Conservation (phyloP, 2,113 vertebrate species). For the Oriolus oriolus region DNA sequence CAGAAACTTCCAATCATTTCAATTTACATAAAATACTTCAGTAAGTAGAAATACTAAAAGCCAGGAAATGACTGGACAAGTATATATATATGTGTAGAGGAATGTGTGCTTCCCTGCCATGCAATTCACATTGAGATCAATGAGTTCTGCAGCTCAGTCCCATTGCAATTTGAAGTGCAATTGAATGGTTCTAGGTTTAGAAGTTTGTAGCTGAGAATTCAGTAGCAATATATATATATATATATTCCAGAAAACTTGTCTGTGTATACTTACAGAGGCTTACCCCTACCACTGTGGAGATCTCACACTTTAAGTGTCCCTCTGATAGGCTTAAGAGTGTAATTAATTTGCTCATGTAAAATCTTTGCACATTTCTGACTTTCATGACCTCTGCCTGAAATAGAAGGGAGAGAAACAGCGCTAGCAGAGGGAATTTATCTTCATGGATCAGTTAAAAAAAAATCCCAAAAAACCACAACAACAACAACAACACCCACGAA, state of each 20-base stretch:
- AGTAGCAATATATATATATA: neutral
- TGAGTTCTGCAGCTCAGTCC: neutral
- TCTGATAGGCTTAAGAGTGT: neutral
- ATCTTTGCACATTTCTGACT: neutral
- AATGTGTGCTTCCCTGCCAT: neutral
- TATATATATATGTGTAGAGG: neutral
- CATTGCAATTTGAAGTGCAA: neutral
- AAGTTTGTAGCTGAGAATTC: neutral
- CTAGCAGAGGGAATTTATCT: neutral
- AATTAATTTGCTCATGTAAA: neutral
- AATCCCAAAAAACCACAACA: accelerated
- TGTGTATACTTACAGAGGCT: neutral
- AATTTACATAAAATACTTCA: neutral
- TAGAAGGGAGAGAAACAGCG: neutral
- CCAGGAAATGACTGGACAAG: neutral
- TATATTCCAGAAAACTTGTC: neutral
- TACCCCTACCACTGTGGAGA: neutral
- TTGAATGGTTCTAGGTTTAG: neutral
- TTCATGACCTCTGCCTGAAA: neutral
- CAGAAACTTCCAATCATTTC: neutral
- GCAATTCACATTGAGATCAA: neutral
- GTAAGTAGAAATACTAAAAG: neutral
- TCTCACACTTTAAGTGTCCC: neutral
- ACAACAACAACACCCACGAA: neutral
- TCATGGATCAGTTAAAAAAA: neutral